phyloP scores from a whole-genome alignment of 2,113 vertebrate genomes.

The Cichladusa arquata region DNA sequence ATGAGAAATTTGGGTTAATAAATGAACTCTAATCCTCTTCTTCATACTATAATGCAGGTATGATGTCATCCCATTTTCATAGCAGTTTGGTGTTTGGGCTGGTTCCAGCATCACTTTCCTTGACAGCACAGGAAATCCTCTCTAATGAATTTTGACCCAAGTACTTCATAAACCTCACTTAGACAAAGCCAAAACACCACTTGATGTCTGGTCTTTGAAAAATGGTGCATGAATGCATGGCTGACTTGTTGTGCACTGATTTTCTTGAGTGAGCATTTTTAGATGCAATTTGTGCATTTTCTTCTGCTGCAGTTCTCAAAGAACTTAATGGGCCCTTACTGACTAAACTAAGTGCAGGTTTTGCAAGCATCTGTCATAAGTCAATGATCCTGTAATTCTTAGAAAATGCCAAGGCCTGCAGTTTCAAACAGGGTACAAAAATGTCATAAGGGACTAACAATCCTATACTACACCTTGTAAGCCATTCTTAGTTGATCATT shows the following conservation, averaged over 20 bases:
- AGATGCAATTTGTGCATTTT: not conserved
- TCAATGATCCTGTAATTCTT: not conserved
- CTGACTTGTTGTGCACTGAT: not conserved
- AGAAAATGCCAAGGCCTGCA: not conserved
- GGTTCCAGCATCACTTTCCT: not conserved
- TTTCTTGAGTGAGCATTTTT: not conserved
- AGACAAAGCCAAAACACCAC: not conserved
- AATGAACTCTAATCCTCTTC: not conserved
- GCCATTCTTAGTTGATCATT: not conserved
- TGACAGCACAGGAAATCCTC: not conserved
- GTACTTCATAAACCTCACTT: not conserved
- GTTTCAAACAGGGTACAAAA: not conserved
- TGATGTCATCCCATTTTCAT: not conserved
- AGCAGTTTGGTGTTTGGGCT: not conserved
- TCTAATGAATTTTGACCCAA: not conserved
- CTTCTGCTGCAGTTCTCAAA: not conserved
- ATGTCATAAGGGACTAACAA: not conserved
- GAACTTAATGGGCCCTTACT: not conserved
- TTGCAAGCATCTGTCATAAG: not conserved
- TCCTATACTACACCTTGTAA: not conserved
- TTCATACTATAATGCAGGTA: not conserved
- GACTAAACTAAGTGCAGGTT: not conserved
- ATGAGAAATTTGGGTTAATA: not conserved
- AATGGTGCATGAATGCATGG: not conserved
- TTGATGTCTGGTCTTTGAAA: not conserved